phyloP scores from a whole-genome alignment of 2,797 vertebrate genomes.

The Otus scops region DNA sequence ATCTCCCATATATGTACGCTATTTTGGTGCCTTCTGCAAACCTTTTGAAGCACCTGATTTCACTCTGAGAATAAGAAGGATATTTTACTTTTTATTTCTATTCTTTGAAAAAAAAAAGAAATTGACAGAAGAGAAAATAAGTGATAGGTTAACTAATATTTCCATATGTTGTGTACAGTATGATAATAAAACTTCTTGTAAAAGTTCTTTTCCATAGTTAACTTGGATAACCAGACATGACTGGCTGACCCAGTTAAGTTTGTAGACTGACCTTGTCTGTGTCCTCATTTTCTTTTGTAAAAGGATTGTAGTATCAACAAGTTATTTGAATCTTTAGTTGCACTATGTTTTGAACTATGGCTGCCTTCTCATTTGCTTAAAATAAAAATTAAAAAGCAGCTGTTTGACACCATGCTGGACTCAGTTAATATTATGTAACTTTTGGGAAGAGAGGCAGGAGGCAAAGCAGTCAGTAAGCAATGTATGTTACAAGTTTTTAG shows the following conservation, averaged over 20 bases:
- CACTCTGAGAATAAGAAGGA: neutral
- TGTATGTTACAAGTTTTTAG: neutral
- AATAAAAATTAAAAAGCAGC: neutral
- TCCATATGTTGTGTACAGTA: fast-evolving
- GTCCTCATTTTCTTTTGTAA: neutral
- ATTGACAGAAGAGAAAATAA: neutral
- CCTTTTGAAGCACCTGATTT: neutral
- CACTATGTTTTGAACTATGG: neutral
- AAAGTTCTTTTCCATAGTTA: neutral
- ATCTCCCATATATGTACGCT: neutral
- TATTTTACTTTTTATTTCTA: neutral
- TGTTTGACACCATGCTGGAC: neutral
- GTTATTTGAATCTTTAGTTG: neutral
- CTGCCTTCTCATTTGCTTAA: neutral
- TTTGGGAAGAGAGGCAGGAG: neutral
- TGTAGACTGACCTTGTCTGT: neutral
- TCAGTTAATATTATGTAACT: neutral
- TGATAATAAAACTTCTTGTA: neutral
- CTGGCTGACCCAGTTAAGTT: neutral
- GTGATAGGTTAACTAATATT: neutral
- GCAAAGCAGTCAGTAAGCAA: neutral
- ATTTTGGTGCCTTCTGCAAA: neutral
- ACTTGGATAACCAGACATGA: neutral
- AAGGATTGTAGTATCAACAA: neutral
- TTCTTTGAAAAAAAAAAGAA: neutral